These are phyloP conservation scores for Seira sanloemensis DNA, from an alignment of 2,888 invertebrate genomes.

Conservation along the genomic window DNA sequence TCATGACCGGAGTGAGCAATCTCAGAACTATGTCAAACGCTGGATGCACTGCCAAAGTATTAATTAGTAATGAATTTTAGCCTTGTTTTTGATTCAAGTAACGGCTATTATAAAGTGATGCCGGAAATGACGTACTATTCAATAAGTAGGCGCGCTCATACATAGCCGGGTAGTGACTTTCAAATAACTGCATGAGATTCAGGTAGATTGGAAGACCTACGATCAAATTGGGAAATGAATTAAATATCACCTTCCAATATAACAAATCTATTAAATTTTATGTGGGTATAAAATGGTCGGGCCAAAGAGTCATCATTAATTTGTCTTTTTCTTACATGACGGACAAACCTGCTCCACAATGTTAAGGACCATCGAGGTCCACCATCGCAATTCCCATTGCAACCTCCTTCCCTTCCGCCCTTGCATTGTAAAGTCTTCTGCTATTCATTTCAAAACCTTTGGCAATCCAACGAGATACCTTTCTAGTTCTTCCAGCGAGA, in stretches of 20 bases:
- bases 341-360: constrained; percentile 45
- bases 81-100: neutral
- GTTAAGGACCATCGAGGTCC: constrained; percentile 51
- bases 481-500: constrained; percentile 2
- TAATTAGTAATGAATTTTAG: neutral
- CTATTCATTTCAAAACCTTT: constrained; percentile 45
- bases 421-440: constrained; percentile 21
- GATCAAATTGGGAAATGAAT: neutral
- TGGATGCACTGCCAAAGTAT: constrained; percentile 36
- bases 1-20: constrained; percentile 30
- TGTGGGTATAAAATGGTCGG: neutral
- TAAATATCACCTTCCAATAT: neutral
- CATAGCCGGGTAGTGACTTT: constrained; percentile 43
- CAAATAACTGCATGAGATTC: constrained; percentile 11
- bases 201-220: constrained; percentile 45
- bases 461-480: constrained; percentile 29
- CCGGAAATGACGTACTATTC: constrained; percentile 29
- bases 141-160: constrained; percentile 28
- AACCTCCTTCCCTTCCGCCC: constrained; percentile 37
- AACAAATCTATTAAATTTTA: neutral
- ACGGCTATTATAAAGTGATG: neutral
- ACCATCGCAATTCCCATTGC: constrained; percentile 30
- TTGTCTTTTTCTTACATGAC: constrained; percentile 22
- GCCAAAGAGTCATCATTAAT: neutral
- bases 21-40: constrained; percentile 30